Base-by-base conservation (phyloP, 2,113 vertebrate genomes). In the Ammodytes dubius region DNA sequence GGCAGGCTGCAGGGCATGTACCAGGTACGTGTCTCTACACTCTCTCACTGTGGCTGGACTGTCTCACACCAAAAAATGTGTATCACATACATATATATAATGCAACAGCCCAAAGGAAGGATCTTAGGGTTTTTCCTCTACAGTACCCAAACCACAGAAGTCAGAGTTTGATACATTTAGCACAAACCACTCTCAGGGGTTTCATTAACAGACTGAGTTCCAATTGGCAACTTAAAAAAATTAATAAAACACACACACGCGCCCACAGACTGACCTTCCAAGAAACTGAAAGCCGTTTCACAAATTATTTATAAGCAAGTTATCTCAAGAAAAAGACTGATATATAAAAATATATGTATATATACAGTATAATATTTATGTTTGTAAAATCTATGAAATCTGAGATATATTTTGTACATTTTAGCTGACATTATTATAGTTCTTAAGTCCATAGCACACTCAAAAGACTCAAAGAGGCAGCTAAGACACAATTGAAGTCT, bases 1-100 rank as follows among this genome's bases (percentile, higher is more conserved):
- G 96, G 97, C 76, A 98, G 97, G 0, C 91, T 99, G 77, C 97
- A 99, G 1, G 98, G 98, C 79, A 97, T 95, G 11, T 99, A 99
- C 92, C 97, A 99, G 97, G 98, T 97, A 89, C 52, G 12, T 45
- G 50, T n/a, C 5, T 1, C 37, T 58, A 27, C 53, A 3, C 2
- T 37, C 19, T 37, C 61, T n/a, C 0, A 71, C 45, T 64, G 17
- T 53, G 13, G 9, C 46, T 1, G 17, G 11, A 65, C 37, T 27
- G 19, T 71, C n/a, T 67, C 64, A 46, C 15, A 37, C 58, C 27
- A n/a, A 70, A 15, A 70, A 67, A 9, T 61, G 27, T 19, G 11
- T 50, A 45, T 59, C 49, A 50, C 49, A 50, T 37, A 43, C 9
- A 75, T 70, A 11, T 59, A 35, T 6, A 27, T 15, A 70, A 39